Evolutionary conservation across 2,888 invertebrate species (phyloP), one percentile per base, ranked within the genome.

Genomic region (Digitonthophagus gazella): DNA sequence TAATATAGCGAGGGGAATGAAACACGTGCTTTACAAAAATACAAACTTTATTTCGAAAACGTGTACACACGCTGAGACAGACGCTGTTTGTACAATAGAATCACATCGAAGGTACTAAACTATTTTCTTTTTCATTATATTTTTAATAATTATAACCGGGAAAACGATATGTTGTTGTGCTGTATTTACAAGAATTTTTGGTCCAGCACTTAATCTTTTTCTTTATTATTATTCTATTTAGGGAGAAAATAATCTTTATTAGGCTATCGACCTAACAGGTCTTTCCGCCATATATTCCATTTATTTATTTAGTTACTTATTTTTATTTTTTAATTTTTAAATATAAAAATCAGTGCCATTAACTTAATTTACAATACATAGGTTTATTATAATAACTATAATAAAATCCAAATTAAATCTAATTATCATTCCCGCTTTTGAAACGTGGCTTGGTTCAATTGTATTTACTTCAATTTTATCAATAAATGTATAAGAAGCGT

Each of bases 401-500:
- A n/a, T n/a, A n/a, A n/a, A n/a, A n/a, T n/a, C n/a, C n/a, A n/a
- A n/a, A n/a, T n/a, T n/a, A n/a, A n/a, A n/a, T n/a, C n/a, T n/a
- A n/a, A n/a, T n/a, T 5, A 44, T 5, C n/a, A n/a, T n/a, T 11
- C 11, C 28, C 1, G 28, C 28, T 2, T 11, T 44, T 44, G 28
- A 44, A 44, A 11, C 11, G 28, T 44, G 28, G 11, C 11, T 44
- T 5, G 28, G 28, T 2, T 8, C 57, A 72, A 84, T 81, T 68
- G 85, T 86, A 75, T 83, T 84, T 72, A 83, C 83, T 79, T 91
- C 91, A 68, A 88, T 86, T 77, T 90, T 89, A 83, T 90, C 89
- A 78, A 90, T 82, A 84, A 97, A 97, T 79, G 93, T 91, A 84
- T 95, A 98, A 74, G 91, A 90, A 8, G 96, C 97, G 79, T 93